Conservation (phyloP, 2,888 invertebrate genomes). For the Drosophila paramelanica region DNA sequence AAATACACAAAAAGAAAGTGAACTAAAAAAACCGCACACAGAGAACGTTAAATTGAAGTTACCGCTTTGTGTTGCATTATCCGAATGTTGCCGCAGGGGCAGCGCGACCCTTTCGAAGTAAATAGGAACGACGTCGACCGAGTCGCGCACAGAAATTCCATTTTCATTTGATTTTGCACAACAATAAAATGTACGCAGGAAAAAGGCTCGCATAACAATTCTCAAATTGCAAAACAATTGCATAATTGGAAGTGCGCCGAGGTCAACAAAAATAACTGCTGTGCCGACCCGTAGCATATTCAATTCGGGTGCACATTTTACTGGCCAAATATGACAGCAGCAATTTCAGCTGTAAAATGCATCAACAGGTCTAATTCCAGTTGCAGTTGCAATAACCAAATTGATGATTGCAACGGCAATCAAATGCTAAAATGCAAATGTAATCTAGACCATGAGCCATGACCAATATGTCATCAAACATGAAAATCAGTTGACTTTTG, state of each 20-base stretch:
- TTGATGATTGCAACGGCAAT: too few species aligned
- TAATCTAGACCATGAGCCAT: too few species aligned
- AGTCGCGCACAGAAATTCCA: slow-evolving; percentile 15
- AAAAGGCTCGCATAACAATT: slow-evolving; percentile 5
- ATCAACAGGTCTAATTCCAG: too few species aligned
- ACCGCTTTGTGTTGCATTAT: slow-evolving; percentile 66
- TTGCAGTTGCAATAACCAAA: too few species aligned
- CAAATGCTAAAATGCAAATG: too few species aligned
- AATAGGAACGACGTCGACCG: neutral
- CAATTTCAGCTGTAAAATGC: too few species aligned
- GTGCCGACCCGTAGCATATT: neutral
- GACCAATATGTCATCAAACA: too few species aligned
- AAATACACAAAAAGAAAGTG: slow-evolving; percentile 1
- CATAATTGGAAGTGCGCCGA: neutral
- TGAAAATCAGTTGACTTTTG: too few species aligned
- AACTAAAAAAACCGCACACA: neutral
- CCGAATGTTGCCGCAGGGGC: slow-evolving; percentile 38
- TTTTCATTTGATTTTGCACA: slow-evolving; percentile 17
- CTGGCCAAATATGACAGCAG: too few species aligned
- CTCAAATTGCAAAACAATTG: neutral
- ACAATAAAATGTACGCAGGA: neutral
- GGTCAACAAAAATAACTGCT: neutral
- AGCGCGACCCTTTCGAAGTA: slow-evolving; percentile 32
- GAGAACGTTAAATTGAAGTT: slow-evolving; percentile 53
- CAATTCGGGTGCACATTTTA: neutral